Conservation (phyloP, 2,113 vertebrate genomes). For the Saccopteryx bilineata region DNA sequence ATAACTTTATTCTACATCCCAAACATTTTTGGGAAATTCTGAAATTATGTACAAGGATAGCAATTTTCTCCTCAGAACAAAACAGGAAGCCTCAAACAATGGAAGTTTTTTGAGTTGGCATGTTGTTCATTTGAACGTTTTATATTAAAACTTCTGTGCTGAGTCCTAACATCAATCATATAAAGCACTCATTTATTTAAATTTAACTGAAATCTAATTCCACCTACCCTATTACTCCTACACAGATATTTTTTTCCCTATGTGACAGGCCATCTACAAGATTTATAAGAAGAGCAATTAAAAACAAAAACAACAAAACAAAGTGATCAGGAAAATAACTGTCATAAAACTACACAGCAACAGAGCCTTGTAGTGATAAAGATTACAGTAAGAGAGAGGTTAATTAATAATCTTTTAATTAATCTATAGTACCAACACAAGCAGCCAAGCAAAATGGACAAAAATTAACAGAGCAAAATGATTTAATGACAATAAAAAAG, state of each 20-base stretch:
- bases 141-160: not conserved
- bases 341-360: conserved; percentile 28
- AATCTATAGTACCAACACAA: conserved; percentile 61
- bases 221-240: not conserved
- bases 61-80: conserved; percentile 34
- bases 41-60: conserved; percentile 8
- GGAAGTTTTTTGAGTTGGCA: not conserved
- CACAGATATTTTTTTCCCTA: not conserved
- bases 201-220: conserved; percentile 57
- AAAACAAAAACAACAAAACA: conserved; percentile 24
- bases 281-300: conserved; percentile 33
- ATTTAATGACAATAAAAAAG: conserved; percentile 59
- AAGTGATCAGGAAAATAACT: conserved; percentile 45
- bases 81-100: not conserved
- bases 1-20: not conserved
- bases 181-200: conserved; percentile 40
- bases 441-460: conserved; percentile 67
- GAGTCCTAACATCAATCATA: conserved; percentile 55
- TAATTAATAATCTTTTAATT: conserved; percentile 67
- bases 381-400: conserved; percentile 28
- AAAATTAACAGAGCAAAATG: conserved; percentile 55
- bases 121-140: not conserved
- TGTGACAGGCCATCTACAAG: conserved; percentile 19
- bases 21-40: conserved; percentile 47
- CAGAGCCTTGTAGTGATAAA: not conserved